Percentiles rank a stretch among this genome's conserved stretches.
Conservation (phyloP, 1,140 invertebrate genomes). For the Phenacoccus solenopsis region DNA sequence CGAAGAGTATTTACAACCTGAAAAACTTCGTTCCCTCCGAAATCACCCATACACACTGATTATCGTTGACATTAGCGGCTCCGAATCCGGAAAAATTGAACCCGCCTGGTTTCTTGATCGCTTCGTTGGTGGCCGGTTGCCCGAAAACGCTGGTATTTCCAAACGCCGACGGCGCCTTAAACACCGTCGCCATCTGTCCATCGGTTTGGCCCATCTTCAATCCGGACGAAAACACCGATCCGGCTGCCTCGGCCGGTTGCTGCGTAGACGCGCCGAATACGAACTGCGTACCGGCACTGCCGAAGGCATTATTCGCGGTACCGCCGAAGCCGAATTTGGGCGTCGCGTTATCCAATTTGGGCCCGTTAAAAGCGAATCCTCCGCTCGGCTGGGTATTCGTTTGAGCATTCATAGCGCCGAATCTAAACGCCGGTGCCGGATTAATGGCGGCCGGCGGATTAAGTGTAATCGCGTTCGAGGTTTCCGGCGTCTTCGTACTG, state of each 20-base stretch:
- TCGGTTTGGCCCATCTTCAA: not conserved
- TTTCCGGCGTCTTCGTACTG: not conserved
- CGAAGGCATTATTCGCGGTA: not conserved
- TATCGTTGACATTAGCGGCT: not conserved
- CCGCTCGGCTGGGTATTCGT: not conserved
- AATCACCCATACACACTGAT: not conserved
- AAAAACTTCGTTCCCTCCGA: no score
- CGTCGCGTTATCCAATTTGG: not conserved
- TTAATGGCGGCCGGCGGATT: not conserved
- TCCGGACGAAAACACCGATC: not conserved
- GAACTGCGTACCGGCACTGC: not conserved
- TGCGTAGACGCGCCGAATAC: not conserved
- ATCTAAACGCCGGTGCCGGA: not conserved
- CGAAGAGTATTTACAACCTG: no score
- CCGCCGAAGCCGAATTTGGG: constrained; percentile 1
- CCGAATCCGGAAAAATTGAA: not conserved
- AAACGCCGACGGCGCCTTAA: not conserved
- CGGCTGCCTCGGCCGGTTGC: no score
- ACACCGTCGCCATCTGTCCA: not conserved
- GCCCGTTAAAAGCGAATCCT: not conserved
- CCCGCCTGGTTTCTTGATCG: not conserved
- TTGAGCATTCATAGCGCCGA: not conserved
- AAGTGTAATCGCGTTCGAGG: not conserved
- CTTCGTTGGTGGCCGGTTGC: not conserved
- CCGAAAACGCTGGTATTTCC: not conserved